These are phyloP conservation scores for Calameuta pallipes DNA, from an alignment of 2,888 invertebrate species.

Conservation along the genomic window DNA sequence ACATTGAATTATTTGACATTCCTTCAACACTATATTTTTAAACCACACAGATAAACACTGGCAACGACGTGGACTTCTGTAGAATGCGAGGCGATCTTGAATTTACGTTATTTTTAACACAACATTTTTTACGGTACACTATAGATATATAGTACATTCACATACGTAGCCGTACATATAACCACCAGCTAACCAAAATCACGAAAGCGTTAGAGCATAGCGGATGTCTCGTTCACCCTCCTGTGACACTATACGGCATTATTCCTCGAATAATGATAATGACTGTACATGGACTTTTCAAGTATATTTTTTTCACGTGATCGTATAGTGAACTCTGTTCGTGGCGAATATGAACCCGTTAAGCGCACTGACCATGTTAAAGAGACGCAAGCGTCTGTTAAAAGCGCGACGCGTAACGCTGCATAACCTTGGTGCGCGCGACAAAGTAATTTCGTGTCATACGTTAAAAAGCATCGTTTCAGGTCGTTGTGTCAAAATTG, in stretches of 20 bases:
- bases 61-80: too few species aligned
- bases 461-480: neutral
- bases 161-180: neutral
- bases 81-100: too few species aligned
- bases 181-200: neutral
- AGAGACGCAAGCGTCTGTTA: neutral
- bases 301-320: neutral
- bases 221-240: conserved; percentile 2
- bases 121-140: neutral
- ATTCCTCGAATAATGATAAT: neutral
- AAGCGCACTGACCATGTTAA: neutral
- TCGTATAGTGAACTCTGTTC: neutral
- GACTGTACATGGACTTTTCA: neutral
- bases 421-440: neutral
- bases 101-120: too few species aligned
- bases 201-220: neutral
- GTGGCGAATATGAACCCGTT: neutral
- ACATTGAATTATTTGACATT: too few species aligned
- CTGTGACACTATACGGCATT: conserved; percentile 7
- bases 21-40: too few species aligned
- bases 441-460: neutral
- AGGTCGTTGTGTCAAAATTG: neutral
- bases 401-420: neutral
- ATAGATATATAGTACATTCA: neutral
- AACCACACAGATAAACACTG: too few species aligned